A percentile compares a stretch with the other conserved stretches of the same genome.
These are phyloP conservation scores for Monopis laevigella DNA, from an alignment of 2,888 invertebrate species.

Conservation along the genomic window DNA sequence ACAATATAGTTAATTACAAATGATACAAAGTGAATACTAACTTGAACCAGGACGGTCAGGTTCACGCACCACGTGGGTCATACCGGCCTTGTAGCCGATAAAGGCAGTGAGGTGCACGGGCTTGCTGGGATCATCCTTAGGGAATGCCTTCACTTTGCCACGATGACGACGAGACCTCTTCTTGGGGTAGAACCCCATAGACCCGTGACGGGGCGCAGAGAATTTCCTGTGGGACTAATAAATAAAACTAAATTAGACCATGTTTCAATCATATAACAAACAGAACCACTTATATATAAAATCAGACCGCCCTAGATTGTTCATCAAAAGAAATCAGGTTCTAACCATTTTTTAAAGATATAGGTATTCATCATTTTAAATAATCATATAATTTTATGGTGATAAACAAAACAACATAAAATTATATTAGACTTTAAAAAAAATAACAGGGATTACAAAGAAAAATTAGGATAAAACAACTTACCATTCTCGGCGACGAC, in stretches of 20 bases:
- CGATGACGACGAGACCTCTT: conserved; percentile 96
- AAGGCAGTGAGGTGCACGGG: conserved; percentile 98
- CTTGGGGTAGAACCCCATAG: conserved; percentile 99
- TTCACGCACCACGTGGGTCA: conserved; percentile 99
- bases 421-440: conserved; percentile 1
- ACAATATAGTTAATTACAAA: not conserved
- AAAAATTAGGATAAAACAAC: too few species aligned
- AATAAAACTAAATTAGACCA: conserved; percentile 12
- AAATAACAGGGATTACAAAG: not conserved
- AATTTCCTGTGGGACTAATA: conserved; percentile 99
- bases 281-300: conserved; percentile 8
- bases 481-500: conserved; percentile 45
- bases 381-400: not conserved
- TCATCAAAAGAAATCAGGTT: conserved; percentile 74
- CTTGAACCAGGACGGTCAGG: conserved; percentile 98
- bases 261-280: too few species aligned
- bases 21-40: conserved; percentile 64
- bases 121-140: conserved; percentile 95
- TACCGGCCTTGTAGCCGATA: conserved; percentile 98
- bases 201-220: conserved; percentile 99
- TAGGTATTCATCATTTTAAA: conserved; percentile 70
- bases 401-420: not conserved
- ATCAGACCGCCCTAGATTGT: conserved; percentile 83
- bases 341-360: conserved; percentile 69
- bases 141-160: conserved; percentile 99